Percentiles rank a stretch among this genome's conserved stretches.
These are phyloP conservation scores for Carcina quercana DNA, from an alignment of 2,888 invertebrate genomes.

Conservation along the genomic window DNA sequence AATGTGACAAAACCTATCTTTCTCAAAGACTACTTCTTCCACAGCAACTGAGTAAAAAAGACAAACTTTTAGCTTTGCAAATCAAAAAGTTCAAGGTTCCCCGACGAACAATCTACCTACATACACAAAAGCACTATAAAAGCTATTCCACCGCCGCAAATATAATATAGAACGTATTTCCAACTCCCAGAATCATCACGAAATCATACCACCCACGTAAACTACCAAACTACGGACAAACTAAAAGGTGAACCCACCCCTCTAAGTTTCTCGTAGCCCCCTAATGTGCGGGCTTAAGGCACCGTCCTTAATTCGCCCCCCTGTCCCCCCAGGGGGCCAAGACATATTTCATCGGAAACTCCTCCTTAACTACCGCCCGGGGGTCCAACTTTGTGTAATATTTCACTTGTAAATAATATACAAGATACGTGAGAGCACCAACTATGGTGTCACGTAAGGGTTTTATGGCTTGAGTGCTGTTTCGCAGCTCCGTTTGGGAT, in stretches of 20 bases:
- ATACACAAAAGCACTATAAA: no score
- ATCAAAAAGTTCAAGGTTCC: no score
- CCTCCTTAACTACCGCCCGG: conserved; percentile 55
- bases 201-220: no score
- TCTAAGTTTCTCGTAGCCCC: conserved; percentile 54
- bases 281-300: conserved; percentile 58
- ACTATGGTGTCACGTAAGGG: conserved; percentile 17
- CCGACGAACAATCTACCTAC: no score
- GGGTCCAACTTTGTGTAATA: conserved; percentile 58
- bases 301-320: conserved; percentile 46
- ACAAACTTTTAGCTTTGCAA: no score
- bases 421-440: conserved; percentile 20
- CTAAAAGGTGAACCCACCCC: conserved; percentile 27
- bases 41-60: no score
- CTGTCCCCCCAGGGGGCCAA: conserved; percentile 38
- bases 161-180: no score
- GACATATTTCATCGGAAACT: conserved; percentile 71
- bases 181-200: no score
- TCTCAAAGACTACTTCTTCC: no score
- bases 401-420: conserved; percentile 62
- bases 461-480: conserved; percentile 11
- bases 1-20: no score
- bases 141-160: no score
- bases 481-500: no score
- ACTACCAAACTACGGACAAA: neutral